Evolutionary conservation across 2,888 invertebrate species (phyloP), one percentile per base, ranked within the genome.

Genomic region (Cerastis leucographa): DNA sequence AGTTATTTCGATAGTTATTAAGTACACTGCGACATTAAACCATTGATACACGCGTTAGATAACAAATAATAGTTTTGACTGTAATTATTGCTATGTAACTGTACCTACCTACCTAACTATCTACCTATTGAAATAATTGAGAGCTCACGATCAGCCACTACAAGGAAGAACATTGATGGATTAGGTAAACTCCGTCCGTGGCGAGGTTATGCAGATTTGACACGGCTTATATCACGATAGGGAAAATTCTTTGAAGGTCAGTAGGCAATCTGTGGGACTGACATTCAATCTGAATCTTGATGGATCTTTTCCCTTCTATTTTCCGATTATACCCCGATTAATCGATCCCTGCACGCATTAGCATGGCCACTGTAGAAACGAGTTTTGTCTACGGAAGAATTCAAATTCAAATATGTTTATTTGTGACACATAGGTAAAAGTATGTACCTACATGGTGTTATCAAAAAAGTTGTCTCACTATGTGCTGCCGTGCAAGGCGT

Each of bases 151-250:
- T 42, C 40, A 56, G 71, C 68, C 29, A 69, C 35, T 25, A 84
- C 25, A 68, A 83, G 83, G 83, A 83, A 83, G 84, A 79, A 72
- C 74, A 71, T 79, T 83, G 75, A 82, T 69, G 46, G 64, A 83
- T 70, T 72, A 59, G 56, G 74, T 84, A 84, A 84, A 81, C 76
- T 64, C 25, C 65, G 68, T 64, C 25, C 65, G 68, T 81, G 46
- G 71, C 84, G 74, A 81, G 84, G 83, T 51, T 74, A 64, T 64
- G 54, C 22, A 42, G 19, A 84, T 77, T 84, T 64, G 44, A 70
- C 77, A 56, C 44, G 64, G 80, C 35, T 76, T 71, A 54, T 71
- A 74, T 74, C 62, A 72, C 71, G 78, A 64, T 66, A 67, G 74
- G 69, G 59, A 67, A 70, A 65, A 66, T 5, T 42, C 51, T 75